phyloP scores from a whole-genome alignment of 1,140 invertebrate species.

The Bombus confusus region DNA sequence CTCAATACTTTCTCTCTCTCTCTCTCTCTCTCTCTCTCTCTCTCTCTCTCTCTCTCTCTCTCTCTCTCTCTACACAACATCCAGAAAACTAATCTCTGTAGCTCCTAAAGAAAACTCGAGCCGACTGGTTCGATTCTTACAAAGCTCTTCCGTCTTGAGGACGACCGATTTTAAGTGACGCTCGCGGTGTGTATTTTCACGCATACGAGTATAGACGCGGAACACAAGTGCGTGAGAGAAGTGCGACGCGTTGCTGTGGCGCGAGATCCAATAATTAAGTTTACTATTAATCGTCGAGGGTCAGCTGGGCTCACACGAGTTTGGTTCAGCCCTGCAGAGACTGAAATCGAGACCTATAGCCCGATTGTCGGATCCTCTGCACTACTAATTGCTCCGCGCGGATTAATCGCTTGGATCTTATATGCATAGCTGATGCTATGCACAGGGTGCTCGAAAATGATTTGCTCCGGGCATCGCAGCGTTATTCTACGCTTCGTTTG shows the following conservation, averaged over 20 bases:
- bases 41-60: too few species aligned
- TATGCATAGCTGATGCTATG: neutral
- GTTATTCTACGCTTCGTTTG: neutral
- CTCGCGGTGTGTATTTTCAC: too few species aligned
- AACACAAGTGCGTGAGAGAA: neutral
- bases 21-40: too few species aligned
- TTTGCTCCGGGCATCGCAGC: neutral
- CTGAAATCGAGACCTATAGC: constrained; percentile 39
- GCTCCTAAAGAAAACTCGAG: too few species aligned
- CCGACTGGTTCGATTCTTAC: too few species aligned
- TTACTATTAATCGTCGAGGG: constrained; percentile 77
- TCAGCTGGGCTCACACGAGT: constrained; percentile 73
- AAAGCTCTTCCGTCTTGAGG: too few species aligned
- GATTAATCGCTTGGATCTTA: constrained; percentile 20
- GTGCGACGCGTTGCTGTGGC: neutral
- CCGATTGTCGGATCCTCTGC: constrained; percentile 17
- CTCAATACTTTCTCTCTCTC: too few species aligned
- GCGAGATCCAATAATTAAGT: constrained; percentile 74
- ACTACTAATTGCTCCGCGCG: constrained; percentile 36
- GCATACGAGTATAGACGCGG: too few species aligned
- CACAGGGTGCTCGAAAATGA: too few species aligned
- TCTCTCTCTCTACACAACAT: too few species aligned
- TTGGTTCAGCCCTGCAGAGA: constrained; percentile 34
- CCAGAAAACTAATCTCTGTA: accelerated
- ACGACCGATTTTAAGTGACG: too few species aligned